Percentiles rank a stretch among this genome's conserved stretches.
These are phyloP conservation scores for Calidris pygmaea DNA, from an alignment of 2,113 vertebrate genomes.

Conservation along the genomic window DNA sequence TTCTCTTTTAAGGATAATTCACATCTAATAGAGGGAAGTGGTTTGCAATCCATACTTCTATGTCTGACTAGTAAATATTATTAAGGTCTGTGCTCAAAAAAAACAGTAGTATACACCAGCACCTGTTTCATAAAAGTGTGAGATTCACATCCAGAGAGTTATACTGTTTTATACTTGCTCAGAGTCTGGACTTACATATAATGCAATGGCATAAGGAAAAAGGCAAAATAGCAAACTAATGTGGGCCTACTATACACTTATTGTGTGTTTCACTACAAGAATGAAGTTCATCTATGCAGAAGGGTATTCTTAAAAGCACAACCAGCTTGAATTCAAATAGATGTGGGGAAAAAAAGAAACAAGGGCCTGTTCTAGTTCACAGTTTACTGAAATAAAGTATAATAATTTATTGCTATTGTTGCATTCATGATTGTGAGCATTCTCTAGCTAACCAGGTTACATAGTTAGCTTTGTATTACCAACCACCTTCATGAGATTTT, in stretches of 20 bases:
- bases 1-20: not conserved
- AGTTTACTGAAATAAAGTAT: not conserved
- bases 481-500: not conserved
- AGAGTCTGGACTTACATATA: not conserved
- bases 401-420: not conserved
- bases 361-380: not conserved
- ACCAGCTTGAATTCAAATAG: not conserved
- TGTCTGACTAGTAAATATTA: not conserved
- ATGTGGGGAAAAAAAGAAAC: not conserved
- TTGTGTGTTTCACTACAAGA: not conserved
- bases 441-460: not conserved
- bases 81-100: not conserved
- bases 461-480: not conserved
- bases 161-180: not conserved
- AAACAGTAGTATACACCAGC: not conserved
- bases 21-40: not conserved
- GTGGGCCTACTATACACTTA: not conserved
- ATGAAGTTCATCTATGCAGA: not conserved
- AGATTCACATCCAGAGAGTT: not conserved
- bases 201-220: not conserved
- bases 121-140: not conserved
- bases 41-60: not conserved
- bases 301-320: not conserved
- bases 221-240: not conserved
- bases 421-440: not conserved